These are phyloP conservation scores for Dicyrtomina minuta DNA, from an alignment of 2,888 invertebrate species.

Conservation along the genomic window DNA sequence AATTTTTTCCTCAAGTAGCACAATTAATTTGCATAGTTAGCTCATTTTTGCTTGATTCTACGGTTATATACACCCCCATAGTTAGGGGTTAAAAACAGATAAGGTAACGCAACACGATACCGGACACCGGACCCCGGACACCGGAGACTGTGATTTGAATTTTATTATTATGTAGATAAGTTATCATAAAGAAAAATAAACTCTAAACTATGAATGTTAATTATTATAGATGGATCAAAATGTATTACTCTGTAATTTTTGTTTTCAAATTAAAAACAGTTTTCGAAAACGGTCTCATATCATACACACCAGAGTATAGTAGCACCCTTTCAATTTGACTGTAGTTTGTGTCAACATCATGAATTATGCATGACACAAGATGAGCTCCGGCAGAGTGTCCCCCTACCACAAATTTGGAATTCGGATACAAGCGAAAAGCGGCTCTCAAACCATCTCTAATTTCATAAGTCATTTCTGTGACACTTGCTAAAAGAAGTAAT, in stretches of 20 bases:
- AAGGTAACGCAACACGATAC: too few relatives aligned
- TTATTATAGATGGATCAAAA: not conserved
- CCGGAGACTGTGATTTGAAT: too few relatives aligned
- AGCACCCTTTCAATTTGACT: constrained; percentile 16
- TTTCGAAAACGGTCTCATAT: constrained; percentile 36
- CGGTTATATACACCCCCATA: too few relatives aligned
- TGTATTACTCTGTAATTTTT: constrained; percentile 58
- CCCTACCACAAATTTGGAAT: constrained; percentile 21
- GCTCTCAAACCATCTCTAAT: constrained; percentile 13
- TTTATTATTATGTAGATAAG: too few relatives aligned
- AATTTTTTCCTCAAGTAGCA: too few relatives aligned
- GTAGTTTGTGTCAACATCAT: not conserved
- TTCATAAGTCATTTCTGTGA: constrained; percentile 13
- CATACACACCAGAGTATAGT: constrained; percentile 32
- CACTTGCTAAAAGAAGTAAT: constrained; percentile 8
- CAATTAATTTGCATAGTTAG: too few relatives aligned
- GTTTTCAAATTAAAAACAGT: constrained; percentile 18
- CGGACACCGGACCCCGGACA: too few relatives aligned
- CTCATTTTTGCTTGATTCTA: too few relatives aligned
- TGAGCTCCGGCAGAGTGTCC: constrained; percentile 33
- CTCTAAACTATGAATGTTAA: too few relatives aligned
- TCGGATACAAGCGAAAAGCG: constrained; percentile 1
- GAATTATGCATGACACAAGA: constrained; percentile 4
- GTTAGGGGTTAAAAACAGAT: not conserved
- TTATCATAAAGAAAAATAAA: too few relatives aligned